Base-by-base conservation (phyloP, 2,797 vertebrate genomes). In the Phaenicophaeus curvirostris region DNA sequence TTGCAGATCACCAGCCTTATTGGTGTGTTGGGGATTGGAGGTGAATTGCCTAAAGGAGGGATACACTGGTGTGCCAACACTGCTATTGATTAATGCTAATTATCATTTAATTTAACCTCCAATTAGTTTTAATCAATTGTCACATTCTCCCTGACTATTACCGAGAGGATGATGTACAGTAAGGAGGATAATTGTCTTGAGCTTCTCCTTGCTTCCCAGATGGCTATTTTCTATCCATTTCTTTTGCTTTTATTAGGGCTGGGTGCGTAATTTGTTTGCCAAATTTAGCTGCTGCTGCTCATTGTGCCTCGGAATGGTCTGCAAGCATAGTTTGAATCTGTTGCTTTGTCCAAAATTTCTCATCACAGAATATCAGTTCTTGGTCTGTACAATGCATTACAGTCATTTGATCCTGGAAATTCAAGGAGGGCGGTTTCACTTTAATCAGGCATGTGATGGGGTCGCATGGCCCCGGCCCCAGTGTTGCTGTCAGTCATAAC, bases 71-170 rank as follows among this genome's bases (percentile, higher is more conserved):
- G 85, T 93, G 88, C 93, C 94, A 97, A 85, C 88, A 24, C 57
- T 53, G 53, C 92, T 95, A 97, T 97, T 96, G 96, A 97, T 97
- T 96, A 96, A 96, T 96, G 94, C 89, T 97, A 97, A 96, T 97
- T 94, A 96, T 92, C 23, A 96, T 96, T 96, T 97, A 97, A 96
- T 97, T 96, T 96, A 96, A 97, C 92, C 92, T 96, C 92, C 94
- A 97, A 96, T 97, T 97, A 97, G 86, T 96, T 95, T 96, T 93
- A 97, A 96, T 97, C 97, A 97, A 94, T 97, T 96, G 96, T 94
- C 96, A 94, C 86, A 77, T 93, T 94, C 57, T 95, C 69, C 80
- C 69, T 16, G 53, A 85, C 31, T 91, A 80, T 86, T 95, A 71
- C 65, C 85, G 71, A 0, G 2, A 77, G 66, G 72, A 85, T 87